phyloP scores from a whole-genome alignment of 1,140 invertebrate species.

The Drosophila parabipectinata region DNA sequence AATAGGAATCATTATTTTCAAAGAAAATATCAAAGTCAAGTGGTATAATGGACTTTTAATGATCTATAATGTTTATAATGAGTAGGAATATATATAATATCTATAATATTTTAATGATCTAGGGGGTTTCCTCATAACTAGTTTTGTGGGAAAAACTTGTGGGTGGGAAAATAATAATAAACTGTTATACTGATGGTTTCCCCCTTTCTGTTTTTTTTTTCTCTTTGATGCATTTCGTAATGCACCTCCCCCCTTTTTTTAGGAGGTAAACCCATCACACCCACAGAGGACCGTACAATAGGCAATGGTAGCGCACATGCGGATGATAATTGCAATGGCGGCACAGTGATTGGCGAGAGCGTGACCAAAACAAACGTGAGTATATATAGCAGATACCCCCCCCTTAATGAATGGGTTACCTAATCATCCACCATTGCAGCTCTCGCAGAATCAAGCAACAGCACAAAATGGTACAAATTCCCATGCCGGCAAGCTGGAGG shows the following conservation, averaged over 20 bases:
- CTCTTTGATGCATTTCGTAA: too few relatives aligned
- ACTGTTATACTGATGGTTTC: background rate
- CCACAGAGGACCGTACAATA: conserved; percentile 85
- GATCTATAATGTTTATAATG: too few relatives aligned
- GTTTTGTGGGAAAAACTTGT: background rate
- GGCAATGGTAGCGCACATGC: conserved; percentile 78
- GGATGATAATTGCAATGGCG: conserved; percentile 72
- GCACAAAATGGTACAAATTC: conserved; percentile 84
- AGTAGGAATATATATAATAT: too few relatives aligned
- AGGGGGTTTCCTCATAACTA: background rate
- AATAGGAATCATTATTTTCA: too few relatives aligned
- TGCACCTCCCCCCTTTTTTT: background rate
- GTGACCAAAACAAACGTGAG: conserved; percentile 80
- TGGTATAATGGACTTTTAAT: too few relatives aligned
- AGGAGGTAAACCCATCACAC: conserved; percentile 91
- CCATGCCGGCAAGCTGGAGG: conserved; percentile 66
- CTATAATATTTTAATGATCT: too few relatives aligned
- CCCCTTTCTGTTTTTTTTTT: background rate
- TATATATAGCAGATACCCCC: too few relatives aligned
- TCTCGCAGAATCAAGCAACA: conserved; percentile 80
- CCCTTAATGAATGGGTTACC: too few relatives aligned
- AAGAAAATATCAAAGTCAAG: too few relatives aligned
- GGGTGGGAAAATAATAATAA: background rate
- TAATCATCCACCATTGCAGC: conserved; percentile 31
- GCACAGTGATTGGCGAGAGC: conserved; percentile 67